Base-by-base conservation (phyloP, 2,797 vertebrate genomes). In the Artibeus lituratus region DNA sequence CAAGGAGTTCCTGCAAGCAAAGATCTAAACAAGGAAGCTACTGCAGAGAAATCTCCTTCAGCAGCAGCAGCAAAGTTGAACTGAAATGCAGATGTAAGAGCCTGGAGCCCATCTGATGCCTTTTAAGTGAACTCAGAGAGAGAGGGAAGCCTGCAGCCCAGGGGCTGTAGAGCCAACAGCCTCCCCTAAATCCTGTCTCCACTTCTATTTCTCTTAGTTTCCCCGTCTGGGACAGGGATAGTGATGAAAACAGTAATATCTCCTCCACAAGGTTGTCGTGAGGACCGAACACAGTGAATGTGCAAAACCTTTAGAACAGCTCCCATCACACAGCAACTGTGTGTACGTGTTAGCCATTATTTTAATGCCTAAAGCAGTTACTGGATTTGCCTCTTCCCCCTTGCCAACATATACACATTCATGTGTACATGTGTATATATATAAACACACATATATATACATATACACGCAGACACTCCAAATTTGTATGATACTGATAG, bases 1-100 rank as follows among this genome's bases (percentile, higher is more conserved):
- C 9, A 67, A 53, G 59, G 0, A 57, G 95, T 92, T 90, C 32
- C 89, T 87, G 49, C 94, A 98, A 94, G 96, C 67, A 26, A 59
- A 87, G 32, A 2, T 69, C 80, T 84, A 72, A 96, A 77, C 37
- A 49, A 87, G 86, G 80, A 92, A 76, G 35, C 18, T 69, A 35
- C 35, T 53, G 5, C 19, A 62, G n/a, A 37, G 81, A 53, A 77
- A 12, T 55, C 22, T 73, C 70, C 83, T 85, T 44, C 3, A 67
- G 53, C 7, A 7, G 11, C 7, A n/a, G 39, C 29, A 80, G 67
- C 21, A 10, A 78, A 62, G 51, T 10, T 26, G 2, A 81, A 73
- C 9, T 21, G 42, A 80, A 57, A 3, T 86, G 32, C 32, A 69
- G 39, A 76, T 37, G 59, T 39, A 76, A 44, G n/a, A 39, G 22